Evolutionary conservation across 1,140 invertebrate species (phyloP), one percentile per base, ranked within the genome.

Genomic region (Heliothis virescens): DNA sequence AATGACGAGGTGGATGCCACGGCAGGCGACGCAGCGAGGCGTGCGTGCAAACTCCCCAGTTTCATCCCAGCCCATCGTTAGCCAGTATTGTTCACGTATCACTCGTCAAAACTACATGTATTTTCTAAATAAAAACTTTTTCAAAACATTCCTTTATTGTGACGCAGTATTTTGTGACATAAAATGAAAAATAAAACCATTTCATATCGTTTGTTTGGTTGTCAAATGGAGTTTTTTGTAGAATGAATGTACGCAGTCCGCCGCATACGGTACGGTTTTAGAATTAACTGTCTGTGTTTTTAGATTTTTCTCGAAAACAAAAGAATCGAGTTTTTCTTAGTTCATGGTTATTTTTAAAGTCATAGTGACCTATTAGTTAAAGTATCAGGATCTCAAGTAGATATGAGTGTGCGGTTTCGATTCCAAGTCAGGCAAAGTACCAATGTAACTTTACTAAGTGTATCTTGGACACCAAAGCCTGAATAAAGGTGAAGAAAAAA

Each of bases 51-150:
- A 53, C 18, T 12, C 63, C 15, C 47, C 73, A 48, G 41, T 18
- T 3, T 1, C 73, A 62, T 21, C 7, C 29, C 2, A n/a, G 15
- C 10, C 10, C 57, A 76, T 74, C 73, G 59, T 52, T 72, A 73
- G 53, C 11, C 41, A 50, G 53, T 16, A 76, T 65, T 76, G 60
- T 65, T 65, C 60, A 76, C 16, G 21, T 52, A 48, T 62, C 29
- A 13, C n/a, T 48, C 47, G 48, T 76, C 29, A 63, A 29, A 63
- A 63, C 57, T 53, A 48, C 7, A 5, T 16, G 18, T 63, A 63
- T 76, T 57, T 72, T 72, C 63, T 57, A 11, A 34, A 16, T 59
- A 59, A 76, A 76, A 76, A 76, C 47, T 63, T 76, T 76, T 76
- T 41, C 34, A 41, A 41, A 41, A 41, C 48, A 76, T 76, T 26